These are phyloP conservation scores for Lota lota DNA, from an alignment of 2,113 vertebrate genomes.

Conservation along the genomic window DNA sequence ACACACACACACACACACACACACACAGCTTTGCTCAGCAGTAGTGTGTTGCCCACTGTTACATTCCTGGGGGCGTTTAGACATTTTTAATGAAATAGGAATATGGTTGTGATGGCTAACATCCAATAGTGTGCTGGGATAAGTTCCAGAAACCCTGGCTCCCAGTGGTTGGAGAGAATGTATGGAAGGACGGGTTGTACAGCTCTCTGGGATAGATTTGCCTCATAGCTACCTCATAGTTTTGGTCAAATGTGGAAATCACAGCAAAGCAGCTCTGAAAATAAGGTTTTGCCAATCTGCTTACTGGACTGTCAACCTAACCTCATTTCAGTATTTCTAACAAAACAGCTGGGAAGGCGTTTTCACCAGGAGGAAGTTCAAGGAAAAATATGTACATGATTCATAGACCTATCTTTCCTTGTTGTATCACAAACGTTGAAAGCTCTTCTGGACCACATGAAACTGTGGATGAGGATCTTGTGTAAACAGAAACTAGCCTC, in stretches of 20 bases:
- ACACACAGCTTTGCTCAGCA: conserved; percentile 14
- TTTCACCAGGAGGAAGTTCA: too few species aligned
- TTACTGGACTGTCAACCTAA: too few species aligned
- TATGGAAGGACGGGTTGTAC: too few species aligned
- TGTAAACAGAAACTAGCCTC: conserved; percentile 24
- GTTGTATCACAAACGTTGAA: conserved; percentile 14
- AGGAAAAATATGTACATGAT: background rate
- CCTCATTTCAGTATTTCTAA: background rate
- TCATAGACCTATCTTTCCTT: conserved; percentile 12
- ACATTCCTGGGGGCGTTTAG: conserved; percentile 43
- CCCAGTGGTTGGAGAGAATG: too few species aligned
- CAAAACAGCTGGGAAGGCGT: conserved; percentile 2
- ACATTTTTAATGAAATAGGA: background rate
- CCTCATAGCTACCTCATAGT: too few species aligned
- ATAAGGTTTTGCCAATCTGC: too few species aligned
- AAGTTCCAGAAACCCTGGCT: too few species aligned
- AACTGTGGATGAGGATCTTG: conserved; percentile 22
- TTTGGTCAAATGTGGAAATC: background rate
- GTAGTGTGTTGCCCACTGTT: conserved; percentile 23
- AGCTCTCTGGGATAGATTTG: too few species aligned
- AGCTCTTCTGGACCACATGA: conserved; percentile 23
- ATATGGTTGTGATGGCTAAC: too few species aligned
- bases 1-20: background rate
- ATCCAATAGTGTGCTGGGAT: too few species aligned
- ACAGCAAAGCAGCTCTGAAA: background rate